Percentiles rank a stretch among this genome's conserved stretches.
These are phyloP conservation scores for Corydoras maculifer DNA, from an alignment of 2,113 vertebrate genomes.

Conservation along the genomic window DNA sequence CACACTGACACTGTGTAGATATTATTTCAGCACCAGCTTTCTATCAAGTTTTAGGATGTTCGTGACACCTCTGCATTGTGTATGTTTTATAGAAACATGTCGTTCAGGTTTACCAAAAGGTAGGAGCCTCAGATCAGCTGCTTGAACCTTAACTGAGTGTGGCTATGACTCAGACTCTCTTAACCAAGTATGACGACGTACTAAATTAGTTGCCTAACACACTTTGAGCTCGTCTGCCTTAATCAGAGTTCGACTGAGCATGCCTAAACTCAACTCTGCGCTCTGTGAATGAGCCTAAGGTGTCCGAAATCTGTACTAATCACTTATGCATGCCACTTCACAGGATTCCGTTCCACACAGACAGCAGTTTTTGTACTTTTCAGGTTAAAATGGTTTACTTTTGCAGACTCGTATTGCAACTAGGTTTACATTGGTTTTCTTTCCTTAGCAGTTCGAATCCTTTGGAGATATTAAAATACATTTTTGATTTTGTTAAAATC, in stretches of 20 bases:
- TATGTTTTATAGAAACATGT: conserved; percentile 99
- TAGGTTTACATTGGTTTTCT: too few relatives aligned
- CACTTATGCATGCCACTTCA: conserved; percentile 42
- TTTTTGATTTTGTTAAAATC: conserved; percentile 46
- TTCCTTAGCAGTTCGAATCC: neutral
- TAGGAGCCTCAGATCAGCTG: conserved; percentile 79
- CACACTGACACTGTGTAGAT: too few relatives aligned
- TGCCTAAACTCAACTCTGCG: conserved; percentile 33
- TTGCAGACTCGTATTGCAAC: too few relatives aligned
- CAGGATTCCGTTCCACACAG: conserved; percentile 33
- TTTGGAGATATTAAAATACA: conserved; percentile 1
- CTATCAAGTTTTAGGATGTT: conserved; percentile 27
- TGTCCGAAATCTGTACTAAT: conserved; percentile 38
- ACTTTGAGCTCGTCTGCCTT: conserved; percentile 17
- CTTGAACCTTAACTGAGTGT: conserved; percentile 64
- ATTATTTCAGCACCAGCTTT: too few relatives aligned
- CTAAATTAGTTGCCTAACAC: conserved; percentile 75
- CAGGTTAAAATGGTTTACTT: too few relatives aligned
- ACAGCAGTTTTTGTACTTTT: neutral
- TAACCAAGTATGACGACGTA: conserved; percentile 40
- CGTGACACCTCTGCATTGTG: conserved; percentile 70
- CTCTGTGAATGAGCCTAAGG: conserved; percentile 14
- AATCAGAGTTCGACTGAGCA: conserved; percentile 35
- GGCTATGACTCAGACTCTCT: too few relatives aligned
- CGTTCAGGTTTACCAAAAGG: conserved; percentile 99